A percentile compares a stretch with the other conserved stretches of the same genome.
phyloP scores from a whole-genome alignment of 2,113 vertebrate genomes.

The Fukomys damarensis region DNA sequence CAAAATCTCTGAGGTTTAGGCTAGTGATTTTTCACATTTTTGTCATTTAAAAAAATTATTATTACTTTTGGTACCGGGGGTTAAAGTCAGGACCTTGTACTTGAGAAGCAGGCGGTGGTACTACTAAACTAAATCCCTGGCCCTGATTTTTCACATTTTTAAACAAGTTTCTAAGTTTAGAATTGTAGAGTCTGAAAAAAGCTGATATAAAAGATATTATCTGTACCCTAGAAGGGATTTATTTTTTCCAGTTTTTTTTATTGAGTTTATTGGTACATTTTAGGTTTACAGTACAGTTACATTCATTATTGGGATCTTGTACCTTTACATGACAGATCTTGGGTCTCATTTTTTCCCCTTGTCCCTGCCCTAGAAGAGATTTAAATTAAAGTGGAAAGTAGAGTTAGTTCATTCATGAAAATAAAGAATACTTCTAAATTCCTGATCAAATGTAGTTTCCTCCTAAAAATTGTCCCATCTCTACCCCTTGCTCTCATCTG shows the following conservation, averaged over 20 bases:
- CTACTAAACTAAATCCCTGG: too few relatives aligned
- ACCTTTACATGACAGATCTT: too few relatives aligned
- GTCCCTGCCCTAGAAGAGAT: background rate
- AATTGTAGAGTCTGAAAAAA: background rate
- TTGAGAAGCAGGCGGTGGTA: too few relatives aligned
- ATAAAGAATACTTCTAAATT: background rate
- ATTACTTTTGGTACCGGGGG: too few relatives aligned
- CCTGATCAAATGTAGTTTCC: background rate
- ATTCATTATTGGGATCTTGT: too few relatives aligned
- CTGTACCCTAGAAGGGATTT: background rate
- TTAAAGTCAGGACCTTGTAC: too few relatives aligned
- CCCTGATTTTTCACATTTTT: slow-evolving; percentile 3
- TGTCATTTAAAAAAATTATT: too few relatives aligned
- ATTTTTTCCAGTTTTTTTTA: too few relatives aligned
- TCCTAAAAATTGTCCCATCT: background rate
- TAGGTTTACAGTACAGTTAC: too few relatives aligned
- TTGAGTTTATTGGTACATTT: too few relatives aligned
- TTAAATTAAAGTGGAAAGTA: slow-evolving; percentile 16
- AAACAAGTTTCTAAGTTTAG: background rate
- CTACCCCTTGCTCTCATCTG: background rate
- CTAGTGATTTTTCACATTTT: slow-evolving; percentile 2
- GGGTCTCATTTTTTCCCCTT: too few relatives aligned
- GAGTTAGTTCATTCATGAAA: slow-evolving; percentile 12
- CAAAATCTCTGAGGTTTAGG: background rate
- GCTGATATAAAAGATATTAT: background rate